Percentiles rank a stretch among this genome's conserved stretches.
phyloP scores from a whole-genome alignment of 2,113 vertebrate genomes.

The Eclectus roratus region DNA sequence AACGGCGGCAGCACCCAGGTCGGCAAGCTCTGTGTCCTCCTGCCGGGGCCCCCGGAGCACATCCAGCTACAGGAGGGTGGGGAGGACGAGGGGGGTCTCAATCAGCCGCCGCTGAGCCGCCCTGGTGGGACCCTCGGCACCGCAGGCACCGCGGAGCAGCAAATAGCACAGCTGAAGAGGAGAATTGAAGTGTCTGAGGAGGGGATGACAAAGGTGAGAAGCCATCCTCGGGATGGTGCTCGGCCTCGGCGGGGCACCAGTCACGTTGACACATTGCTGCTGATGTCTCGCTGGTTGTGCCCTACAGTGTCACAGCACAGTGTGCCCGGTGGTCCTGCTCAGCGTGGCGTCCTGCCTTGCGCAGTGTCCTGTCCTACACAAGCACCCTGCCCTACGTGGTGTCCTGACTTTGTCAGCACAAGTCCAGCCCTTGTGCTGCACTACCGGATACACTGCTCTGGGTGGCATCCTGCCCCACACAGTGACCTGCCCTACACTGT shows the following conservation, averaged over 20 bases:
- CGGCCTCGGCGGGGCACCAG: no score
- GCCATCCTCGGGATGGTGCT: no score
- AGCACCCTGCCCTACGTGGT: neutral
- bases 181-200: conserved; percentile 58
- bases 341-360: neutral
- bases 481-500: neutral
- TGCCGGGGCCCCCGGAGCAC: conserved; percentile 62
- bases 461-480: no score
- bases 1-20: neutral
- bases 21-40: neutral
- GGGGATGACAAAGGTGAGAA: conserved; percentile 44
- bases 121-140: neutral
- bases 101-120: neutral
- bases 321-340: neutral
- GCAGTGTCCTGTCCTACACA: neutral
- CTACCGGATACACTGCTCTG: neutral
- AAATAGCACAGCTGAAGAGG: conserved; percentile 61
- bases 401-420: neutral
- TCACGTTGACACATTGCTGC: neutral
- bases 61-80: conserved; percentile 3
- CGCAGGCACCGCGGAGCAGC: neutral
- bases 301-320: neutral
- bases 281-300: neutral
- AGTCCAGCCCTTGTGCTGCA: rapidly evolving
- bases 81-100: neutral